These are phyloP conservation scores for Gadopsis marmoratus DNA, from an alignment of 2,797 vertebrate genomes.

Conservation along the genomic window DNA sequence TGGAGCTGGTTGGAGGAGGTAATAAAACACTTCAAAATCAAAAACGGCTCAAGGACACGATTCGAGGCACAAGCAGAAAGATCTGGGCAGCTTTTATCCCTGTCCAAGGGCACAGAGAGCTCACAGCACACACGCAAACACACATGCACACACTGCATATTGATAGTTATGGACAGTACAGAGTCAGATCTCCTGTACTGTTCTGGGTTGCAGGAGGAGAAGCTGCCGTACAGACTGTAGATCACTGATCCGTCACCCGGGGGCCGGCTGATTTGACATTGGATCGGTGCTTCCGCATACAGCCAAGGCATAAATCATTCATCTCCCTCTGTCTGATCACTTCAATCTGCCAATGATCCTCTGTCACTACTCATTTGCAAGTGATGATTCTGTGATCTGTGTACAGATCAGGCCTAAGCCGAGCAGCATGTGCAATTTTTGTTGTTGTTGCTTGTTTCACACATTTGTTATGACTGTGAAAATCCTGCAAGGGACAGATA, in stretches of 20 bases:
- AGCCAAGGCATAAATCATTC: constrained; percentile 66
- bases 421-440: constrained; percentile 8
- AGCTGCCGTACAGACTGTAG: constrained; percentile 23
- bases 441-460: constrained; percentile 38
- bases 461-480: constrained; percentile 27
- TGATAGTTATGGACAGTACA: not conserved
- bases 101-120: not conserved
- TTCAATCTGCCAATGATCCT: constrained; percentile 64
- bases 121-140: constrained; percentile 2
- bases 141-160: not conserved
- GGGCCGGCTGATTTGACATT: constrained; percentile 48
- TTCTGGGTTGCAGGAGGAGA: constrained; percentile 10
- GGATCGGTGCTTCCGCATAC: constrained; percentile 30
- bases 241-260: constrained; percentile 55
- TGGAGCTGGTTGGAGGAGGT: not conserved
- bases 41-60: not conserved
- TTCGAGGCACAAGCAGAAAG: not conserved
- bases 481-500: constrained; percentile 31
- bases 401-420: constrained; percentile 11
- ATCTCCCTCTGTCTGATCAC: constrained; percentile 61
- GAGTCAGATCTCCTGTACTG: constrained; percentile 3
- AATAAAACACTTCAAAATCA: not conserved
- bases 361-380: constrained; percentile 61
- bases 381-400: constrained; percentile 51
- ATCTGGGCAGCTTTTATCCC: not conserved